Conservation (phyloP, 2,113 vertebrate genomes). For the Rana temporaria region DNA sequence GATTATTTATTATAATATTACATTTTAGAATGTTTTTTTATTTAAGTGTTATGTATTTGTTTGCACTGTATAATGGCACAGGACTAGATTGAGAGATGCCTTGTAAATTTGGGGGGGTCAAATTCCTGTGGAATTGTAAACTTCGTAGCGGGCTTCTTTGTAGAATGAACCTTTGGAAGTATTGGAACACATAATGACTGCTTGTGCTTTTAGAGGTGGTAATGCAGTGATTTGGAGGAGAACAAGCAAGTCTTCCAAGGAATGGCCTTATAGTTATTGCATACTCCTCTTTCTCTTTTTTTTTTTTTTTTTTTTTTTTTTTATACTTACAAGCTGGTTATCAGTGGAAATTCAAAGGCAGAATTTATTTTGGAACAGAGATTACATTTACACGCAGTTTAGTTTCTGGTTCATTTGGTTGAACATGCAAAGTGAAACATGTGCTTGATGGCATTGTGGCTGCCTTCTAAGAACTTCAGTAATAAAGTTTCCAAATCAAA, state of each 20-base stretch:
- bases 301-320: too few species aligned
- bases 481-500: conserved; percentile 73
- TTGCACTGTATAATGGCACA: conserved; percentile 67
- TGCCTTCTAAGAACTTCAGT: conserved; percentile 75
- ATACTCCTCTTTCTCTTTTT: too few species aligned
- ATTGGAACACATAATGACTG: conserved; percentile 63
- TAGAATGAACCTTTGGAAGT: conserved; percentile 70
- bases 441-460: conserved; percentile 65
- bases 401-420: conserved; percentile 62
- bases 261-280: conserved; percentile 63
- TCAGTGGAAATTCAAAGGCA: conserved; percentile 60
- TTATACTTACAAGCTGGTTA: conserved; percentile 61
- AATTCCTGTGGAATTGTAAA: conserved; percentile 86
- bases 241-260: conserved; percentile 8
- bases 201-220: conserved; percentile 59
- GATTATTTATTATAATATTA: conserved; percentile 37
- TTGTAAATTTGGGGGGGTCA: conserved; percentile 71
- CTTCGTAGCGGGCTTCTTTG: conserved; percentile 76
- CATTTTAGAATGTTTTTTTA: conserved; percentile 72
- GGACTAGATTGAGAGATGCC: conserved; percentile 72
- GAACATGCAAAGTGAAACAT: conserved; percentile 66
- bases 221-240: background rate
- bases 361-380: conserved; percentile 76
- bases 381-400: conserved; percentile 66
- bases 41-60: conserved; percentile 68